phyloP scores from a whole-genome alignment of 2,888 invertebrate species.

The Callinectes sapidus region DNA sequence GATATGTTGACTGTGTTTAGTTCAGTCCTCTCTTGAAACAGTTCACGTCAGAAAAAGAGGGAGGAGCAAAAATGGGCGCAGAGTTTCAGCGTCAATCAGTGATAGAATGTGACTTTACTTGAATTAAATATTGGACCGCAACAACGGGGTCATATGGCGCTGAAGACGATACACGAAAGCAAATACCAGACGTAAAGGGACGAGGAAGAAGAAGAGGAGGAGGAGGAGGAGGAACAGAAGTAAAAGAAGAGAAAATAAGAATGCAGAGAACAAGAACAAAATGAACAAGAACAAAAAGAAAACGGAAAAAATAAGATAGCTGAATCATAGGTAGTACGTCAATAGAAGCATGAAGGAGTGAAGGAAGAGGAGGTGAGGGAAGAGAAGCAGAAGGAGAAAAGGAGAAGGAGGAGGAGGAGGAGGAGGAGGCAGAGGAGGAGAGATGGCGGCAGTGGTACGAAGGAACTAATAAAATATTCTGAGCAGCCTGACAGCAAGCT shows the following conservation, averaged over 20 bases:
- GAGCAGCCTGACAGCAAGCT: conserved; percentile 54
- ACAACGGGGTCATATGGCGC: no score
- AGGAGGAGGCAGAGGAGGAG: conserved; percentile 13
- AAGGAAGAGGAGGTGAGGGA: background rate
- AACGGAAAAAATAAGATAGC: no score
- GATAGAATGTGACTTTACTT: no score
- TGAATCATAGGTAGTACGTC: no score
- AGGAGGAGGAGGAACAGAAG: background rate
- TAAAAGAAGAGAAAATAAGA: background rate
- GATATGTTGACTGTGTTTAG: no score
- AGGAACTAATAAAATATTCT: conserved; percentile 62
- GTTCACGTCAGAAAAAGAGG: no score
- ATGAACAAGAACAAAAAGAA: background rate
- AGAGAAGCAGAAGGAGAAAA: background rate
- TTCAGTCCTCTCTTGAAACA: no score
- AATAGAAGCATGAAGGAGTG: background rate
- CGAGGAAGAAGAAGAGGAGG: background rate
- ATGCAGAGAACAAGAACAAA: no score
- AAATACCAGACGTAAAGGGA: background rate
- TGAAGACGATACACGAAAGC: background rate
- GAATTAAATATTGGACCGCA: no score
- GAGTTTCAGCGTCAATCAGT: no score
- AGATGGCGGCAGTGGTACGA: background rate
- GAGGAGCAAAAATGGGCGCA: no score
- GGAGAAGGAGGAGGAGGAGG: conserved; percentile 17